Evolutionary conservation across 2,113 vertebrate species (phyloP), one percentile per base, ranked within the genome.

Genomic region (Cebidichthys violaceus): DNA sequence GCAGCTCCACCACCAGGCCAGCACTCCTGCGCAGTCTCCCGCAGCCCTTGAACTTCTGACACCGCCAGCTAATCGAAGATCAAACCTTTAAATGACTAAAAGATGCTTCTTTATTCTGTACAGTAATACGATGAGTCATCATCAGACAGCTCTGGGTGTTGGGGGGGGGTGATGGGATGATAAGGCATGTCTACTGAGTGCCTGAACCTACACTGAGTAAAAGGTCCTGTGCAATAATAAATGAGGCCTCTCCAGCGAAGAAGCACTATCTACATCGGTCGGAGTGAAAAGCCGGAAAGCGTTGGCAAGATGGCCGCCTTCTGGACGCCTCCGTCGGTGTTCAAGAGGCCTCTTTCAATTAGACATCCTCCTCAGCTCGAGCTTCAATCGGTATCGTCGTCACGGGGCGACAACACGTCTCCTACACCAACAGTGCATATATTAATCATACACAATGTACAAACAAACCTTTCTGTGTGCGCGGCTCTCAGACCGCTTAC

Each of bases 1-100:
- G 84, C 83, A 76, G 83, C 75, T 88, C 73, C 75, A 54, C 55
- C 84, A 82, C 86, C 60, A 54, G 73, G 62, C 57, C 71, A 54
- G 78, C 82, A 71, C 82, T 85, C 84, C 81, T 9, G 57, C 54
- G 1, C 81, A 73, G 72, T 89, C 88, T 91, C 88, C 87, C 4
- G 66, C 92, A 94, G 94, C 92, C 94, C 93, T 95, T 94, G 85
- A 94, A 94, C 91, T 86, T 79, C 64, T 84, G 79, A 92, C 91
- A 74, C 79, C 43, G 24, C 68, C 86, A 52, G 82, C 89, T 83
- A 88, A 91, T 86, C 81, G 31, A 83, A 88, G 89, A 90, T 90
- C 82, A 86, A 85, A 90, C 86, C 87, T 84, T 91, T 85, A 82
- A 85, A 86, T 80, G 78, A 83, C 91, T 84, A 82, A 88, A 71